Percentiles rank a stretch among this genome's conserved stretches.
Conservation (phyloP, 2,113 vertebrate genomes). For the Centrocercus urophasianus region DNA sequence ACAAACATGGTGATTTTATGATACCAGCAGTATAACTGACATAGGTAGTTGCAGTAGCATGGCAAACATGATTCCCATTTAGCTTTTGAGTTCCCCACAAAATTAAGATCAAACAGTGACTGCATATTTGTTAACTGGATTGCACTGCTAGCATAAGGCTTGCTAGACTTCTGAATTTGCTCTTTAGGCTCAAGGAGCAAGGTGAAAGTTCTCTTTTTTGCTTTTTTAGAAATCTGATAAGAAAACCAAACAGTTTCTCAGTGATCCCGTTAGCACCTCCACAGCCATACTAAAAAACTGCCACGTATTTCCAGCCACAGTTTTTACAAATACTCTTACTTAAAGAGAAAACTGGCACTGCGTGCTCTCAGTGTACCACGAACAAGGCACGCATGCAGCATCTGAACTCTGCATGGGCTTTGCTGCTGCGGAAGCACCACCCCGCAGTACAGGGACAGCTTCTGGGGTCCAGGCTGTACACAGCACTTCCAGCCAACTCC, state of each 20-base stretch:
- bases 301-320: neutral
- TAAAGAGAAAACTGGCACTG: too few species aligned
- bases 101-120: neutral
- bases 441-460: neutral
- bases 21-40: neutral
- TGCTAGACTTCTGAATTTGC: neutral
- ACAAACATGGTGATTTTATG: neutral
- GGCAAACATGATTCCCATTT: neutral
- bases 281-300: neutral
- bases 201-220: neutral
- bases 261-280: neutral
- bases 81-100: neutral
- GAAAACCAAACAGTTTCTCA: neutral
- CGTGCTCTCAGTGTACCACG: rapidly evolving
- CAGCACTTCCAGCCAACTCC: neutral
- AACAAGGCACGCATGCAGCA: neutral
- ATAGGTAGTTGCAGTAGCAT: neutral
- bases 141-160: neutral
- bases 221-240: neutral
- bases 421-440: neutral
- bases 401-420: neutral
- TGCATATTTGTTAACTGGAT: neutral
- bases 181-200: neutral
- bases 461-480: neutral
- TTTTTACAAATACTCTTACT: neutral